A percentile compares a stretch with the other conserved stretches of the same genome.
phyloP scores from a whole-genome alignment of 2,797 vertebrate genomes.

The Rousettus madagascariensis region DNA sequence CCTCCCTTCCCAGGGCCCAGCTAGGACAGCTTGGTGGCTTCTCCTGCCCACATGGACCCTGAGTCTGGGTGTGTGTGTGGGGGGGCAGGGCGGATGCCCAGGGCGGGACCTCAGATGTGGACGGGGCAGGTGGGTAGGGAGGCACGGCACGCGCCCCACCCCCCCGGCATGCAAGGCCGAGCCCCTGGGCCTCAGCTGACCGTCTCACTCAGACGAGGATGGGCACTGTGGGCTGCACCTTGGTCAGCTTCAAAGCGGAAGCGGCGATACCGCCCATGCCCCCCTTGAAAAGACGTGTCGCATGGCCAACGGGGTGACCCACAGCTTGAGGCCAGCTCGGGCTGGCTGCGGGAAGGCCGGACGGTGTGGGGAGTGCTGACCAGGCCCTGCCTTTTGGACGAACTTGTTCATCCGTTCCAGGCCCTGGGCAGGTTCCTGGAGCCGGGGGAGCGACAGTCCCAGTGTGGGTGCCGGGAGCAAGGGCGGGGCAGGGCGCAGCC shows the following conservation, averaged over 20 bases:
- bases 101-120: not conserved
- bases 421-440: not conserved
- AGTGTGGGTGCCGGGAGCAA: not conserved
- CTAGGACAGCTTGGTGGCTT: no score
- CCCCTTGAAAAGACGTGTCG: no score
- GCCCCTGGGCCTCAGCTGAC: not conserved
- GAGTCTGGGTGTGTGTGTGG: not conserved
- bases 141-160: accelerated
- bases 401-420: not conserved
- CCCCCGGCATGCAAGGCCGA: not conserved
- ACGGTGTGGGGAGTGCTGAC: not conserved
- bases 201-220: not conserved
- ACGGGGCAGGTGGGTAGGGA: not conserved
- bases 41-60: accelerated
- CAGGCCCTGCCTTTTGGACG: not conserved
- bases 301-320: accelerated
- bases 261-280: accelerated
- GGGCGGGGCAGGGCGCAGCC: not conserved
- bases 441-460: not conserved
- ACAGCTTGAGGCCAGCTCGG: no score
- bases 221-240: no score
- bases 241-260: not conserved
- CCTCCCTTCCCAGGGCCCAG: not conserved
- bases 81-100: no score
- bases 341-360: no score